Conservation (phyloP, 2,888 invertebrate species). For the Nasonovia ribisnigri region DNA sequence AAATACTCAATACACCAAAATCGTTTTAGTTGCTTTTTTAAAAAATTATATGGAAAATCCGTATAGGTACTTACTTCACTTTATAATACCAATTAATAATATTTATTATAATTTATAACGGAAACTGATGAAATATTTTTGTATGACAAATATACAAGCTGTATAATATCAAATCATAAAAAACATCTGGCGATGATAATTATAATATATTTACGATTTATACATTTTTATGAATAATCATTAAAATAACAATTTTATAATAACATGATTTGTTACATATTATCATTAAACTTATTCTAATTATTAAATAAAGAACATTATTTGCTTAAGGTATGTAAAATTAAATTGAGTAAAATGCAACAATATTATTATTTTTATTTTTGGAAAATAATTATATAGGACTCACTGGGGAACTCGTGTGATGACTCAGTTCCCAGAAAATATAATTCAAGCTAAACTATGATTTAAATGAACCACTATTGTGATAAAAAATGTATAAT, state of each 20-base stretch:
- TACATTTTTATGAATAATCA: not conserved
- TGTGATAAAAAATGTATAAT: slow-evolving; percentile 12
- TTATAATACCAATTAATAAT: not conserved
- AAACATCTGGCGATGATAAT: not conserved
- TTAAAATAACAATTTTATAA: not conserved
- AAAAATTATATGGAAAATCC: not conserved
- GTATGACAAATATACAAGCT: not conserved
- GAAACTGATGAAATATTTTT: not conserved
- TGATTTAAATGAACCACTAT: not conserved
- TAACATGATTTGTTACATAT: not conserved
- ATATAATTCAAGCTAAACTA: not conserved
- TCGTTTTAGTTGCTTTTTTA: not conserved
- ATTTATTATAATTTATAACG: not conserved
- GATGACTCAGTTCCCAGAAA: not conserved
- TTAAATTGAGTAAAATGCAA: not conserved
- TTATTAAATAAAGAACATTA: not conserved
- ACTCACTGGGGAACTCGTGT: not conserved
- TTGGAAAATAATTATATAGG: not conserved
- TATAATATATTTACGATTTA: not conserved
- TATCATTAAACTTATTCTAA: not conserved
- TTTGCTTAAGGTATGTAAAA: not conserved
- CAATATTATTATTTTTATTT: not conserved
- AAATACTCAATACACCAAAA: not conserved
- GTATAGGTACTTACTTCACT: not conserved
- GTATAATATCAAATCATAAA: not conserved